Evolutionary conservation across 2,888 invertebrate genomes (phyloP).

Genomic region (Cerastis leucographa): DNA sequence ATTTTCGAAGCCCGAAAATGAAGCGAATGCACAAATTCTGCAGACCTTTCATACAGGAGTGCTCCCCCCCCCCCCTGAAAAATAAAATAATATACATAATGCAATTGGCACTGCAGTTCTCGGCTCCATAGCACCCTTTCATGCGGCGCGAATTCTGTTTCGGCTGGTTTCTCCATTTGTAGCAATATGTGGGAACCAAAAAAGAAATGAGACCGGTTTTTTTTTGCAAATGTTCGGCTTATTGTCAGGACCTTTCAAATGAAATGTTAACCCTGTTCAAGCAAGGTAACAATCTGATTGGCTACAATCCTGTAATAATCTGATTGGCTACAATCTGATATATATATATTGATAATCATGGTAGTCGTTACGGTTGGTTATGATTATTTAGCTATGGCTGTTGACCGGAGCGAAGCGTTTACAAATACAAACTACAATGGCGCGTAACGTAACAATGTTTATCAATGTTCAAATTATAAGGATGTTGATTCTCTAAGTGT

Average conservation of each 20-base stretch:
- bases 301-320: conserved; percentile 38
- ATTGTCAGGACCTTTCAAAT: neutral
- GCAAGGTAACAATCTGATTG: conserved; percentile 24
- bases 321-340: conserved; percentile 32
- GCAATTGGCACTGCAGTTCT: no score
- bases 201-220: no score
- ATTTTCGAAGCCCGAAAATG: no score
- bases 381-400: conserved; percentile 33
- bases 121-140: no score
- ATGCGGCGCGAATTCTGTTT: no score
- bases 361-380: conserved; percentile 26
- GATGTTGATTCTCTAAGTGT: conserved; percentile 3
- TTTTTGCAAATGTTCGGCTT: neutral
- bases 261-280: neutral
- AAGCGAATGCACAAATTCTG: no score
- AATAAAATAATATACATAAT: no score
- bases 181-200: no score
- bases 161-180: no score
- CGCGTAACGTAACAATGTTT: conserved; percentile 27
- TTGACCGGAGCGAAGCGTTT: conserved; percentile 31
- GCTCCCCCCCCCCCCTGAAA: no score
- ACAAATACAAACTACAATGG: conserved; percentile 26
- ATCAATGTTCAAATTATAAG: conserved; percentile 18
- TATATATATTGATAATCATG: conserved; percentile 34
- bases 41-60: no score